A percentile compares a stretch with the other conserved stretches of the same genome.
These are phyloP conservation scores for Heliconius ethilla DNA, from an alignment of 2,888 invertebrate species.

Conservation along the genomic window DNA sequence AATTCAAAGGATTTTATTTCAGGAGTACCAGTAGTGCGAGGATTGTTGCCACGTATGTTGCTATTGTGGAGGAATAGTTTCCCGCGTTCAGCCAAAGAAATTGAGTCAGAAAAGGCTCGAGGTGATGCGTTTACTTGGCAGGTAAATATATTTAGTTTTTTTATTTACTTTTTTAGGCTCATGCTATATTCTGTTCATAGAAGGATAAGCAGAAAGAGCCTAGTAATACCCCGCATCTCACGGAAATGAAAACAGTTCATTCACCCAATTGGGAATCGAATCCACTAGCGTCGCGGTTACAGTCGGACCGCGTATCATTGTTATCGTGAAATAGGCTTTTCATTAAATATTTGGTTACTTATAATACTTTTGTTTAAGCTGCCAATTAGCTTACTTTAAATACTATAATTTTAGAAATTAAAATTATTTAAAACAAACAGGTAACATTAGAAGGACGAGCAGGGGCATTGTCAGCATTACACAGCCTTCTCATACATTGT, in stretches of 20 bases:
- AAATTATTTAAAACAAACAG: slow-evolving; percentile 54
- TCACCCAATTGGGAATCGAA: background rate
- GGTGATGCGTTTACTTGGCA: slow-evolving; percentile 99
- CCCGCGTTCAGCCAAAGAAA: slow-evolving; percentile 96
- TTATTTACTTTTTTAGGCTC: background rate
- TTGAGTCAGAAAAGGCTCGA: slow-evolving; percentile 97
- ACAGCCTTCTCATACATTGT: slow-evolving; percentile 95
- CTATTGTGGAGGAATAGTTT: slow-evolving; percentile 98
- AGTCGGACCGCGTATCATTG: background rate
- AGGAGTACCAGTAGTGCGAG: slow-evolving; percentile 96
- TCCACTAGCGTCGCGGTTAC: background rate
- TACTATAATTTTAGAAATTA: too few relatives aligned
- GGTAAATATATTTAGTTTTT: slow-evolving; percentile 63
- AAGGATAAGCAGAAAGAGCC: background rate
- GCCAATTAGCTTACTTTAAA: background rate
- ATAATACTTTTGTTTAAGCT: background rate
- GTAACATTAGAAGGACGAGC: slow-evolving; percentile 97
- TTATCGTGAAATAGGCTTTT: too few relatives aligned
- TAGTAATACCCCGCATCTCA: background rate
- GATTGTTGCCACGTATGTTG: slow-evolving; percentile 95
- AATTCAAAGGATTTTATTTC: background rate
- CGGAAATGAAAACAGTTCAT: background rate
- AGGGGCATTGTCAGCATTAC: slow-evolving; percentile 97
- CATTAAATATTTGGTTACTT: background rate
- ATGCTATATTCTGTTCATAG: background rate